Evolutionary conservation across 2,797 vertebrate genomes (phyloP), one percentile per base, ranked within the genome.

Genomic region (Microctenopoma stevenorrisi): DNA sequence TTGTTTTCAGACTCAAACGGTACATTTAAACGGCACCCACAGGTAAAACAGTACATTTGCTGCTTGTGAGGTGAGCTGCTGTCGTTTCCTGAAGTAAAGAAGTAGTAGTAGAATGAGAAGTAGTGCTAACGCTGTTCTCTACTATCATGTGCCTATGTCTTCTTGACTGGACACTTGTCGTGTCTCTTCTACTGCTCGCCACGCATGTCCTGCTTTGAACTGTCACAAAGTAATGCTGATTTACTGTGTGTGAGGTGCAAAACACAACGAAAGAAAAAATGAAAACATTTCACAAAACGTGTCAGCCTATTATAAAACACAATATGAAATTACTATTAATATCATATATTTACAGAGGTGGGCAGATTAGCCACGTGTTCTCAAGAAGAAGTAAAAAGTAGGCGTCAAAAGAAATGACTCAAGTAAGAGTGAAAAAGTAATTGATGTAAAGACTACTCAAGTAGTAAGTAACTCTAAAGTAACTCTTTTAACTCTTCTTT

Each of bases 141-240:
- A 52, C 79, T 68, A 72, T 75, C 54, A 46, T 63, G 50, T 64
- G 74, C 82, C 74, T 68, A 47, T 35, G 59, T 81, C 82, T 67
- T 68, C 60, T 48, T 44, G 57, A 80, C 43, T 67, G 22, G 67
- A 64, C 62, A 43, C 55, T 40, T 42, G 63, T 30, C 54, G 56
- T 2, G 43, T 75, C 44, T 79, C 60, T 14, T 69, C 49, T 69
- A 57, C 43, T 55, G 3, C 40, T 64, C 71, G 13, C 73, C 64
- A 64, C n/a, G 47, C 61, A 40, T 48, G 48, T 68, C 37, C 61
- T 49, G 5, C 57, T 60, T 60, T 43, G 26, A 38, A 64, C 9
- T 62, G 52, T 70, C 72, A 62, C 43, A 61, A 14, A 40, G 26
- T n/a, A 51, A 9, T n/a, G 38, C 49, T 40, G 38, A 4, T 49